A percentile compares a stretch with the other conserved stretches of the same genome.
These are phyloP conservation scores for Marisa cornuarietis DNA, from an alignment of 1,140 invertebrate species.

Conservation along the genomic window DNA sequence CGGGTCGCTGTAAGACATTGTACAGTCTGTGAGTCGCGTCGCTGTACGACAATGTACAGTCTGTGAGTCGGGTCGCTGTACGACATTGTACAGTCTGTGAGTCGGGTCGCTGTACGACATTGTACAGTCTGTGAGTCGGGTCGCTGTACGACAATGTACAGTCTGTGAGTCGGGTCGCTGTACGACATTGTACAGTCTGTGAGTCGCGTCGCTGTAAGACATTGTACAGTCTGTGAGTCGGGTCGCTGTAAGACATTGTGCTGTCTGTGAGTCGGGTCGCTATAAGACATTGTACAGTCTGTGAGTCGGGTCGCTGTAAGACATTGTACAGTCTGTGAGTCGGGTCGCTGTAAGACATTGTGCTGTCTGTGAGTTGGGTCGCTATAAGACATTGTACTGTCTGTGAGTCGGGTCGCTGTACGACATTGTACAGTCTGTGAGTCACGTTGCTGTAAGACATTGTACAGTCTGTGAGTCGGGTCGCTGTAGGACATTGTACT, in stretches of 20 bases:
- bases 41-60: neutral
- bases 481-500: neutral
- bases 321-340: neutral
- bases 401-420: neutral
- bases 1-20: neutral
- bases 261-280: neutral
- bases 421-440: neutral
- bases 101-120: too few relatives aligned
- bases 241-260: too few relatives aligned
- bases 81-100: neutral
- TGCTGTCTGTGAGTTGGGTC: too few relatives aligned
- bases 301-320: too few relatives aligned
- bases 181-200: neutral
- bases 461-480: neutral
- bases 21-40: too few relatives aligned
- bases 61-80: neutral
- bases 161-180: too few relatives aligned
- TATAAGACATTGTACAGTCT: neutral
- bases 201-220: neutral
- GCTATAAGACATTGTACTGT: neutral
- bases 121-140: neutral
- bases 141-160: neutral
- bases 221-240: too few relatives aligned
- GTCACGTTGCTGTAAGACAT: too few relatives aligned
- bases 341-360: neutral